Base-by-base conservation (phyloP, 2,888 invertebrate species). In the Bugula neritina region DNA sequence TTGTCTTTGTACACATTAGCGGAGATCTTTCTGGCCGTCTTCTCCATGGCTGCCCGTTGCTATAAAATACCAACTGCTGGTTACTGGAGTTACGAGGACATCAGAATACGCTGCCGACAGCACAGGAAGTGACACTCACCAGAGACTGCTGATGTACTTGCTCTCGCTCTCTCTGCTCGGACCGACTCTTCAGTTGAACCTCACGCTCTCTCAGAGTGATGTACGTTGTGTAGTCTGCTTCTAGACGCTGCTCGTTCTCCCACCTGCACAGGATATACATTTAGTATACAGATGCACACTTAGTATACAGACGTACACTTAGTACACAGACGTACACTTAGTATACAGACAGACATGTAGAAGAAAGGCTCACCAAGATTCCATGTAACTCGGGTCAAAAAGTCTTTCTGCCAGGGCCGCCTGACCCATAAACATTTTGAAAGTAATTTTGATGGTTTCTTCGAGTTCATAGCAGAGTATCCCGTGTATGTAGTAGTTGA, bases 401-500 rank as follows among this genome's bases (percentile, higher is more conserved):
- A 63, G 27, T 27, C 63, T 27, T 31, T 63, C 63, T 31, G 63
- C 63, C 5, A 63, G 31, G 10, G 63, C 63, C 10, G 31, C 63
- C 5, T 31, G 13, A 31, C 63, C 63, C 17, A 63, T 31, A 34
- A 63, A 63, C 17, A 27, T 63, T 27, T 63, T 63, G n/a, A 63
- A 63, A 31, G 27, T 63, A 31, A 63, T n/a, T 63, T n/a, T 63
- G 10, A 63, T 3, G 34, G 17, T 63, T 25, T 63, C 63, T 13
- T 63, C 31, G 5, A 63, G 17, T 29, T 63, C 34, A 13, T 25
- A 34, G 13, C 17, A 27, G 2, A 63, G 63, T 2, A 63, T n/a
- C 5, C 34, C 63, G 63, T 63, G 63, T 27, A 63, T 10, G 31
- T 63, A 63, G 63, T 63, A 63, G n/a, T 31, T 63, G 31, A 63